Evolutionary conservation across 1,140 invertebrate species (phyloP).

Genomic region (Chlorops oryzae): DNA sequence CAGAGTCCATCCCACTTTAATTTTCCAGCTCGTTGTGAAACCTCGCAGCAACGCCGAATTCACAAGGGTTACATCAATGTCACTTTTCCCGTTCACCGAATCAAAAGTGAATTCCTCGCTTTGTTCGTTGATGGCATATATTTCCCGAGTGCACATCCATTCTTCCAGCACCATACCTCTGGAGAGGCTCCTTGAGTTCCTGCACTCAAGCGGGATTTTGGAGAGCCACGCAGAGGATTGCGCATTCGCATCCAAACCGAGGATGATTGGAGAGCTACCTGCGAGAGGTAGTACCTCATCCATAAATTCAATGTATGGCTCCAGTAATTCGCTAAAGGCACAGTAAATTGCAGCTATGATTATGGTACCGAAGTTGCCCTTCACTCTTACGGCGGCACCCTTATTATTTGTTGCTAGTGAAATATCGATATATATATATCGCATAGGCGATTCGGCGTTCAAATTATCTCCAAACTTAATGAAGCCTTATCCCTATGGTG

Average conservation of each 20-base stretch:
- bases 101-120: no score
- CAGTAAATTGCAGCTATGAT: slow-evolving; percentile 5
- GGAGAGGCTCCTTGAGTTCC: not conserved
- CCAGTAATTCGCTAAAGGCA: not conserved
- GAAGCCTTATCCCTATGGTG: no score
- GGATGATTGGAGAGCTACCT: not conserved
- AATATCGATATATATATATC: no score
- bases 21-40: no score
- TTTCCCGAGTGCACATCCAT: no score
- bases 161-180: not conserved
- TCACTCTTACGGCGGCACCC: slow-evolving; percentile 13
- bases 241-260: slow-evolving; percentile 3
- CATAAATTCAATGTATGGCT: not conserved
- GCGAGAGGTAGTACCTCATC: slow-evolving; percentile 1
- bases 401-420: slow-evolving; percentile 5
- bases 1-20: no score
- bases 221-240: not conserved
- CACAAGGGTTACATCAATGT: no score
- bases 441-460: no score
- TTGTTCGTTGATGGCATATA: no score
- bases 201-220: not conserved
- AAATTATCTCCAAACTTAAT: no score
- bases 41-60: no score
- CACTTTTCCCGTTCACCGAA: not conserved
- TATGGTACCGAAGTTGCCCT: slow-evolving; percentile 9